phyloP scores from a whole-genome alignment of 2,113 vertebrate species.

The Neotragus pygmaeus region DNA sequence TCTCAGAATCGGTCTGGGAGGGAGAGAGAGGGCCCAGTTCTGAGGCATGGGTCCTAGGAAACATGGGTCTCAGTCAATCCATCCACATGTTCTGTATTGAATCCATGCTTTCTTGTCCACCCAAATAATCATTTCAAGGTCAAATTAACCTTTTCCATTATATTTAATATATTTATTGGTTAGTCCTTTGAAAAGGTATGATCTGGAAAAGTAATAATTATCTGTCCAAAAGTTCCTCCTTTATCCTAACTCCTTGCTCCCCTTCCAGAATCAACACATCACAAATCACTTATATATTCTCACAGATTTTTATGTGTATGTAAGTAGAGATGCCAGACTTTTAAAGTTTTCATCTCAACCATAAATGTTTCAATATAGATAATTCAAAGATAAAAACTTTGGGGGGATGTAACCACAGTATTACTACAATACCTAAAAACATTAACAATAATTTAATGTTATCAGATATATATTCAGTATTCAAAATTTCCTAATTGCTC shows the following conservation, averaged over 20 bases:
- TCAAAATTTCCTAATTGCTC: neutral
- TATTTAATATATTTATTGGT: neutral
- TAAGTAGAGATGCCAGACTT: neutral
- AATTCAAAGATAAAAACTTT: neutral
- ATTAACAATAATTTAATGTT: conserved; percentile 12
- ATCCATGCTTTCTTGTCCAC: neutral
- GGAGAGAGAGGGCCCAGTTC: neutral
- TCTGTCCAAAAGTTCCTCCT: neutral
- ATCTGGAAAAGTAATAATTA: neutral
- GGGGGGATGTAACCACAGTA: neutral
- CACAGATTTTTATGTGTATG: neutral
- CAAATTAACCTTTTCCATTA: neutral
- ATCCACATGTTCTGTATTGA: neutral
- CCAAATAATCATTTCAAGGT: neutral
- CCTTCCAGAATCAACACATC: neutral
- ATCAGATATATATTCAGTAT: neutral
- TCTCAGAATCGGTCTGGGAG: neutral
- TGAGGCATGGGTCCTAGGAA: neutral
- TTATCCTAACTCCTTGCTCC: neutral
- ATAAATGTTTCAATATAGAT: neutral
- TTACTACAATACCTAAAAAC: neutral
- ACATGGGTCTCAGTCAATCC: neutral
- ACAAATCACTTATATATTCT: neutral
- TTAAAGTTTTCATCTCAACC: neutral
- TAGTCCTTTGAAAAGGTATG: neutral